Conservation (phyloP, 2,113 vertebrate species). For the Anseranas semipalmata region DNA sequence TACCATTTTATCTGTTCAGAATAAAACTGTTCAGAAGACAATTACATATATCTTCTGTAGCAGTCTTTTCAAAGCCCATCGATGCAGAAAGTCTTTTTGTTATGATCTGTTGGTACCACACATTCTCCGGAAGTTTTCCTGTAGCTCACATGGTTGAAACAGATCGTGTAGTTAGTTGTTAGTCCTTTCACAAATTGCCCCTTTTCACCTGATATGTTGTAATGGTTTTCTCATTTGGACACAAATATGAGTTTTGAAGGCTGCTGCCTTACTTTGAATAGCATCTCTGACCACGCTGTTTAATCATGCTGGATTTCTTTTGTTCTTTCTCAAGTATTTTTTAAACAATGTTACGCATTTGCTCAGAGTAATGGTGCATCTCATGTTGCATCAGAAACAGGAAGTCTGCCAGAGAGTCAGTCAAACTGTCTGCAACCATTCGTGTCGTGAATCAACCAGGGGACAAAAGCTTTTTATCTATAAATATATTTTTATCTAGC, state of each 20-base stretch:
- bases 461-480: background rate
- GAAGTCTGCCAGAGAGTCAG: background rate
- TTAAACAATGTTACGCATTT: background rate
- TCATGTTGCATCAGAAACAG: background rate
- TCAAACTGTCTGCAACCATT: background rate
- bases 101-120: background rate
- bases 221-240: background rate
- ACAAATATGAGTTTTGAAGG: background rate
- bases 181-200: background rate
- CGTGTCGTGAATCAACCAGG: background rate
- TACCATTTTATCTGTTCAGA: background rate
- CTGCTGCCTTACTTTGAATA: background rate
- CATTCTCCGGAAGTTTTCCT: background rate
- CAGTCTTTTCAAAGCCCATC: background rate
- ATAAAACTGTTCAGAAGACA: background rate
- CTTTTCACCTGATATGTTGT: background rate
- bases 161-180: background rate
- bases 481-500: background rate
- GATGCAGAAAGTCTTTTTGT: background rate
- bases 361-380: background rate
- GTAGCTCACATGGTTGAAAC: background rate
- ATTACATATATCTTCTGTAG: background rate
- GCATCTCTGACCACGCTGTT: background rate
- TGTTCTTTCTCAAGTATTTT: background rate
- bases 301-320: background rate